Evolutionary conservation across 1,140 invertebrate species (phyloP), one percentile per base, ranked within the genome.

Genomic region (Drosophila serrata): DNA sequence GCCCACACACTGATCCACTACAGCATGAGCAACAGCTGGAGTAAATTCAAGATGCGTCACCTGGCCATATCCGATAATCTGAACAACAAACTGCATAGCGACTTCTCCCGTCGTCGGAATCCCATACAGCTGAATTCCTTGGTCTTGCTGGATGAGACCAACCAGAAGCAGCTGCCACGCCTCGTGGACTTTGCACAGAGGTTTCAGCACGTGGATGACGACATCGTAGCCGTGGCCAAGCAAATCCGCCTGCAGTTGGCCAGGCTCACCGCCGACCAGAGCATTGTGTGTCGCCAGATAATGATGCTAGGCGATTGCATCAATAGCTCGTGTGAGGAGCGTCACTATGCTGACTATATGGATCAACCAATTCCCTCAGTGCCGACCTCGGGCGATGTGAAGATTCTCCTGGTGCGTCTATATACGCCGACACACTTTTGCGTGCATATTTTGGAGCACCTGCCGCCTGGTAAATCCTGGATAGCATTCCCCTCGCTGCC

Each of bases 371-470:
- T 46, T 1, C 6, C 8, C 0, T 8, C 19, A 2, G 7, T 80
- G 15, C 76, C 77, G 0, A 0, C 17, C 0, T 13, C 31, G 9
- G 80, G 85, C 0, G 76, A 87, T n/a, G 22, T 87, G 0, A 87
- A 87, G 19, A 8, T 87, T 4, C 35, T 42, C 3, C 24, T 87
- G 11, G 27, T 81, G 0, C 37, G 43, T 0, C 68, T 81, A 4
- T 88, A 84, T 19, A 74, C 84, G 7, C 84, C 84, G 0, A 49
- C 57, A 0, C 84, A 87, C 24, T 78, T 77, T 13, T 80, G 80
- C 19, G 84, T 84, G 0, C 63, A 58, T 6, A 6, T 87, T 3
- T 11, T 65, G n/a, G 84, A 88, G 35, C 64, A 88, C 13, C 27
- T 74, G 33, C 60, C 60, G 2, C 27, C 22, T 0, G 40, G 42